A percentile compares a stretch with the other conserved stretches of the same genome.
Conservation (phyloP, 2,113 vertebrate genomes). For the Lipotes vexillifer region DNA sequence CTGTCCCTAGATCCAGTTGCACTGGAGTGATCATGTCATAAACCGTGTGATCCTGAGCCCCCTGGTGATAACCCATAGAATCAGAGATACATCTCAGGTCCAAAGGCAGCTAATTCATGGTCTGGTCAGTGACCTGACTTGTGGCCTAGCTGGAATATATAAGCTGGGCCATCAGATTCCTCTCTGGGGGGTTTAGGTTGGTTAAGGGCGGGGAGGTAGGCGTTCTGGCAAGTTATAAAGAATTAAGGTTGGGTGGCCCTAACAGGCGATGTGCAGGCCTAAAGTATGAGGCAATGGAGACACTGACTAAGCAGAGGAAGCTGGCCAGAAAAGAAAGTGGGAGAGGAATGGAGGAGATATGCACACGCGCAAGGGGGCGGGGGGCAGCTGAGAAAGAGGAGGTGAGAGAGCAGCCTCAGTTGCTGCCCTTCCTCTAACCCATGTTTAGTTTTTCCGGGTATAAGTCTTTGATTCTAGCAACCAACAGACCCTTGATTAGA, state of each 20-base stretch:
- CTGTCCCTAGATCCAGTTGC: background rate
- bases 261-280: background rate
- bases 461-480: background rate
- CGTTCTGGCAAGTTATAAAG: background rate
- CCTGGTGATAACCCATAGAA: background rate
- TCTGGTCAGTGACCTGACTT: background rate
- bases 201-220: background rate
- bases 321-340: background rate
- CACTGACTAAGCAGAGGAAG: background rate
- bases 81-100: background rate
- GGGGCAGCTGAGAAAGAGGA: background rate
- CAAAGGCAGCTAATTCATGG: background rate
- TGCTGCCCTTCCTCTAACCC: background rate
- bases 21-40: background rate
- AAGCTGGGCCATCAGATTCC: background rate
- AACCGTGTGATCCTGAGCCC: background rate
- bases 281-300: background rate
- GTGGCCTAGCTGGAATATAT: background rate
- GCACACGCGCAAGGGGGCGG: too few species aligned
- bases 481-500: background rate
- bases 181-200: background rate
- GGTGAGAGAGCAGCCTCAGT: background rate
- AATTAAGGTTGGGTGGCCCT: background rate
- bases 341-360: background rate
- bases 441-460: background rate